These are phyloP conservation scores for Brachypodius melanocephalos DNA, from an alignment of 2,113 vertebrate genomes.

Conservation along the genomic window DNA sequence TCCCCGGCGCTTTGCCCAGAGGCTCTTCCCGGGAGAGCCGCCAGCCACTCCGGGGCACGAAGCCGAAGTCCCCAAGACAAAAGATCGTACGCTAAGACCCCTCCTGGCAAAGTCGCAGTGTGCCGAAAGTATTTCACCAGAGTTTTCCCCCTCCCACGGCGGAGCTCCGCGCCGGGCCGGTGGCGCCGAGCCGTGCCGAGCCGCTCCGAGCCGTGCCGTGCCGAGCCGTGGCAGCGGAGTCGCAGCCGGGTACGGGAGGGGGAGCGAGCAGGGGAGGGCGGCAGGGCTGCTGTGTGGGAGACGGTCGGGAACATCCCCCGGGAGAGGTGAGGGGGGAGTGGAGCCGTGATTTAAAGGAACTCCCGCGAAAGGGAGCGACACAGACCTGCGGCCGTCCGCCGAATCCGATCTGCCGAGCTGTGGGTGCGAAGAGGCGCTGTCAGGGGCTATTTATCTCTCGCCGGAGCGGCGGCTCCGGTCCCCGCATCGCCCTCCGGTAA, in stretches of 20 bases:
- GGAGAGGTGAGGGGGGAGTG: background rate
- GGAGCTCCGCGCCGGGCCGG: background rate
- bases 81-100: constrained; percentile 38
- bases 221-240: background rate
- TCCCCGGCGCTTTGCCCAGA: background rate
- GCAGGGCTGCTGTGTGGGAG: background rate
- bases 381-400: constrained; percentile 74
- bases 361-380: constrained; percentile 71
- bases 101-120: constrained; percentile 1
- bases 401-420: constrained; percentile 67
- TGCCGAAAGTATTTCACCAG: constrained; percentile 4
- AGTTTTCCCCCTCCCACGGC: background rate
- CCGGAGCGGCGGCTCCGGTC: constrained; percentile 70
- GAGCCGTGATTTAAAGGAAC: constrained; percentile 70
- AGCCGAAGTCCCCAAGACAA: constrained; percentile 31
- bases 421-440: constrained; percentile 72
- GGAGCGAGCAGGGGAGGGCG: background rate
- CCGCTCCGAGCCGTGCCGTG: background rate
- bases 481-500: constrained; percentile 75
- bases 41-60: background rate
- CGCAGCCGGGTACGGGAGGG: background rate
- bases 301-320: background rate
- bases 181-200: background rate
- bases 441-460: constrained; percentile 77
- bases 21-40: background rate